Evolutionary conservation across 2,113 vertebrate genomes (phyloP).

Genomic region (Hystrix brachyura): DNA sequence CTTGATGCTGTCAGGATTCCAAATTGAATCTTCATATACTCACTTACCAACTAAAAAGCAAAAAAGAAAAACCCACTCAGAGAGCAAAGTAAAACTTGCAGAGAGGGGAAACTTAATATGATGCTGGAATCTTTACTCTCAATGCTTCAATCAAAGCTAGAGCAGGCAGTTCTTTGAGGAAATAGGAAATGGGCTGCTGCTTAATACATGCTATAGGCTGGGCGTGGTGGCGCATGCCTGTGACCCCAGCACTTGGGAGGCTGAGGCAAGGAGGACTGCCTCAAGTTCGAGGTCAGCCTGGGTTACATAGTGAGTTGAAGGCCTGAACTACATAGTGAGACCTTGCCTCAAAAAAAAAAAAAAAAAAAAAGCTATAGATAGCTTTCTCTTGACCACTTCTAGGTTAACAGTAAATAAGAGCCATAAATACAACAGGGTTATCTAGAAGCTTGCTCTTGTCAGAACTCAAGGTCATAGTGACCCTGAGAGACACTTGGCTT

Average conservation of each 20-base stretch:
- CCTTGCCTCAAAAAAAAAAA: no score
- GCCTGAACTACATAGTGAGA: no score
- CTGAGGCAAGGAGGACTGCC: no score
- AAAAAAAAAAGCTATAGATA: neutral
- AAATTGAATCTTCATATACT: conserved; percentile 55
- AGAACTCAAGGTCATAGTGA: conserved; percentile 53
- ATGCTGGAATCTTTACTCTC: neutral
- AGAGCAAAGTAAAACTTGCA: conserved; percentile 25
- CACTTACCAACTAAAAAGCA: conserved; percentile 17
- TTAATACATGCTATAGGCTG: neutral
- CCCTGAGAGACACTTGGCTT: conserved; percentile 10
- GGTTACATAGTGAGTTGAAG: no score
- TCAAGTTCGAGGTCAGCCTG: no score
- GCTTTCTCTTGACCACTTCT: conserved; percentile 10
- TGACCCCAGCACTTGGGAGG: no score
- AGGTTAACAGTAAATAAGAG: conserved; percentile 45
- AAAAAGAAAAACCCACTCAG: neutral
- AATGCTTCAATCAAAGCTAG: conserved; percentile 23
- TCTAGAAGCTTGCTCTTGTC: conserved; percentile 24
- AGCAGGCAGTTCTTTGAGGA: neutral
- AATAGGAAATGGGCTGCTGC: neutral
- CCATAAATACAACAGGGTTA: conserved; percentile 15
- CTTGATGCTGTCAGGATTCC: conserved; percentile 60
- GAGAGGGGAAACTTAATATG: neutral
- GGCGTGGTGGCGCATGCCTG: no score